Conservation (phyloP, 2,797 vertebrate species). For the Aselliscus stoliczkanus region DNA sequence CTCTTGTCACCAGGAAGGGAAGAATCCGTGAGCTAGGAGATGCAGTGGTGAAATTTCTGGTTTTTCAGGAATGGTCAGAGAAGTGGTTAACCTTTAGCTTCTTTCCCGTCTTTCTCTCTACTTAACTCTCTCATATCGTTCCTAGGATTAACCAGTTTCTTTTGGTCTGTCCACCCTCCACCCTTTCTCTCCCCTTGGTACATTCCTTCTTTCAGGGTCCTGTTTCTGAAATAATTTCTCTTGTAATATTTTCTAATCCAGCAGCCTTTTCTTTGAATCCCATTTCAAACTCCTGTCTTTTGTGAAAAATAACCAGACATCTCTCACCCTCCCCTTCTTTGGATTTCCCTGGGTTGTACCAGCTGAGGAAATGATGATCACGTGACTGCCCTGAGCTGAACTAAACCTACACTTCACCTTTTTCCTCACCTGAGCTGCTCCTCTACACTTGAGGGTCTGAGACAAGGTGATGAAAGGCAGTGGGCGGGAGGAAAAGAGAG, state of each 20-base stretch:
- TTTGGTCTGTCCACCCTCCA: neutral
- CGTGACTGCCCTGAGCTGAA: neutral
- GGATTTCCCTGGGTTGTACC: neutral
- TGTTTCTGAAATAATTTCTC: neutral
- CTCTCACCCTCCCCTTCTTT: neutral
- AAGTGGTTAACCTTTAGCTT: neutral
- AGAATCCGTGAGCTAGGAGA: neutral
- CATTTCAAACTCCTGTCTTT: neutral
- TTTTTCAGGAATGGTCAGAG: slow-evolving; percentile 52
- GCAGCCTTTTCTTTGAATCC: neutral
- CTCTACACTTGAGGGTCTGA: neutral
- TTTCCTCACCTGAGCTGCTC: neutral
- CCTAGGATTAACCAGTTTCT: neutral
- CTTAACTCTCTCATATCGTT: neutral
- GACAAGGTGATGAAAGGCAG: neutral
- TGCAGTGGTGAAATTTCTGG: slow-evolving; percentile 7
- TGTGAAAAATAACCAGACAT: neutral
- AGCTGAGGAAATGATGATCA: neutral
- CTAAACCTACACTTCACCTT: neutral
- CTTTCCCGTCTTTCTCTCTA: neutral
- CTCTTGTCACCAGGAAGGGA: slow-evolving; percentile 4
- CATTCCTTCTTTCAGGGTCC: neutral
- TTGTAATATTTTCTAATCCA: neutral
- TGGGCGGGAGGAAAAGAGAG: neutral
- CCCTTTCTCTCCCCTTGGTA: neutral